Evolutionary conservation across 2,888 invertebrate genomes (phyloP).

Genomic region (Apamea anceps): DNA sequence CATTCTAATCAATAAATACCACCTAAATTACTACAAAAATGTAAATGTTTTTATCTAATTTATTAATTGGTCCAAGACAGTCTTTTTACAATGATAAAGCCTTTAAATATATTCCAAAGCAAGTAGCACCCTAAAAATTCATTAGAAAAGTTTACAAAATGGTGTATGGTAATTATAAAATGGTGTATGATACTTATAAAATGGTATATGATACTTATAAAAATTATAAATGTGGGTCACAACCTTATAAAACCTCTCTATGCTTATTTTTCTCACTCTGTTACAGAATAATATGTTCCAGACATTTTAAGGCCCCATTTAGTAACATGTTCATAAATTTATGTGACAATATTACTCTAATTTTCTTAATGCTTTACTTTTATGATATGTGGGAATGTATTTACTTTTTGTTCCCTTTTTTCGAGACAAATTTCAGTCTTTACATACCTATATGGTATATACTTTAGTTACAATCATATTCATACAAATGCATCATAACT

Average conservation of each 20-base stretch:
- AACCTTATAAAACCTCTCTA: slow-evolving; percentile 48
- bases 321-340: slow-evolving; percentile 13
- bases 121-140: slow-evolving; percentile 49
- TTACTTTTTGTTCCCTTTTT: slow-evolving; percentile 36
- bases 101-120: slow-evolving; percentile 33
- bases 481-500: slow-evolving; percentile 15
- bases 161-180: slow-evolving; percentile 32
- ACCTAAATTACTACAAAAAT: slow-evolving; percentile 50
- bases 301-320: slow-evolving; percentile 45
- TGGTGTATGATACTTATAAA: slow-evolving; percentile 1
- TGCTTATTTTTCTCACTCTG: slow-evolving; percentile 18
- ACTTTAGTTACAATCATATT: slow-evolving; percentile 21
- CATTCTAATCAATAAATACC: slow-evolving; percentile 51
- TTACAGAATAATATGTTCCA: slow-evolving; percentile 32
- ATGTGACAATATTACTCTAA: slow-evolving; percentile 14
- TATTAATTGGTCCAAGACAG: slow-evolving; percentile 69
- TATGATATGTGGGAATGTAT: slow-evolving; percentile 51
- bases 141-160: slow-evolving; percentile 24
- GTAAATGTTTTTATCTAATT: slow-evolving; percentile 39
- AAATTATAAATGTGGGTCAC: slow-evolving; percentile 54
- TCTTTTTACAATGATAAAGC: slow-evolving; percentile 59
- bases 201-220: slow-evolving; percentile 32
- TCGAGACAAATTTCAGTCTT: slow-evolving; percentile 52
- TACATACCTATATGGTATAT: slow-evolving; percentile 32
- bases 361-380: slow-evolving; percentile 22